Base-by-base conservation (phyloP, 2,888 invertebrate species). In the Ectemnius cavifrons region DNA sequence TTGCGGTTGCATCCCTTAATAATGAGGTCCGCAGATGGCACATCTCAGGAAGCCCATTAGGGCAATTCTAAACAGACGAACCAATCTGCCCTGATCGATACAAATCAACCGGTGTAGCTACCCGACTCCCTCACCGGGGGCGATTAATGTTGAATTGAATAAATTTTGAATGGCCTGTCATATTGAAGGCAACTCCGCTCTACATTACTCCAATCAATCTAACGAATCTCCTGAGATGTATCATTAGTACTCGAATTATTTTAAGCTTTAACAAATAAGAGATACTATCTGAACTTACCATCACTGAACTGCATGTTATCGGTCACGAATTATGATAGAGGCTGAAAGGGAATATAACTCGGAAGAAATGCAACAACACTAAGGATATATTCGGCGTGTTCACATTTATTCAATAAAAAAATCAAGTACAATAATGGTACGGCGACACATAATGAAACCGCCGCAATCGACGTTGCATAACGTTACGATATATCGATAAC, bases 361-460 rank as follows among this genome's bases (percentile, higher is more conserved):
- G 20, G 6, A 57, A 27, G 72, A 23, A 46, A 11, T 60, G 61
- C 46, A 61, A 62, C 37, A 58, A 64, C 64, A 60, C 23, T n/a
- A n/a, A 11, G 60, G 67, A 77, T 82, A 75, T 80, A 82, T 89
- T 89, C 88, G 87, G 88, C 86, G 88, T 89, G 88, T 89, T 90
- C 88, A 91, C 90, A 90, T 90, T 91, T 91, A 91, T 90, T 90
- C 85, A 86, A 89, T 89, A 88, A 86, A 89, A 23, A 82, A 89
- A 86, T 90, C 89, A 89, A 89, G 86, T 90, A 90, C 89, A 90
- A 89, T 90, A 89, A 90, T 89, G 88, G 86, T 88, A 85, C 87
- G 89, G 86, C 80, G 85, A 84, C 83, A 78, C 83, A 78, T 77
- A 80, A 76, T 84, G 82, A 77, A 85, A 87, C 83, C 87, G 86